A percentile compares a stretch with the other conserved stretches of the same genome.
Conservation (phyloP, 2,113 vertebrate species). For the Nerophis lumbriciformis region DNA sequence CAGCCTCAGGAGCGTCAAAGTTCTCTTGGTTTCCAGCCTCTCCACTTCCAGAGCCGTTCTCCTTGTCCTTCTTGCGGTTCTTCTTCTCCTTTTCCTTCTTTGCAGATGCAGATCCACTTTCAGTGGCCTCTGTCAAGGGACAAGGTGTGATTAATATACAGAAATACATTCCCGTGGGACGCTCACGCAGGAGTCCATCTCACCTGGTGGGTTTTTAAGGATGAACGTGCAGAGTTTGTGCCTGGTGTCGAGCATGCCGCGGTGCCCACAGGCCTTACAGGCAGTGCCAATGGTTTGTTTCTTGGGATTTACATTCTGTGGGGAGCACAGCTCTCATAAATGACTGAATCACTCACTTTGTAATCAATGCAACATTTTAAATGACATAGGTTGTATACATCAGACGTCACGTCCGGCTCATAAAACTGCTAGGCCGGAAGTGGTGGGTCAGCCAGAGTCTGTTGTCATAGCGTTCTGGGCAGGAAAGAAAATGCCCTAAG, state of each 20-base stretch:
- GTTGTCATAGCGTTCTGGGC: too few relatives aligned
- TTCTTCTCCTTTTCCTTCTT: constrained; percentile 98
- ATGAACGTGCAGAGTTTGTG: constrained; percentile 99
- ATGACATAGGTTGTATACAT: too few relatives aligned
- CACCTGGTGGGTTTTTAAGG: constrained; percentile 99
- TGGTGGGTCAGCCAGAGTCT: too few relatives aligned
- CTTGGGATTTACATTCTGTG: constrained; percentile 95
- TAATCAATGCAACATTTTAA: neutral
- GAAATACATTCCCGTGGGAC: neutral
- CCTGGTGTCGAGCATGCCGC: constrained; percentile 97
- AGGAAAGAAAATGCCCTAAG: too few relatives aligned
- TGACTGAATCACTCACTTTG: neutral
- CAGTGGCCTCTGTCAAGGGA: constrained; percentile 75
- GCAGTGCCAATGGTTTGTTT: constrained; percentile 99
- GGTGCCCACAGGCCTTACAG: constrained; percentile 98
- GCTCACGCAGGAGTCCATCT: constrained; percentile 21
- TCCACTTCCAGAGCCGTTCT: constrained; percentile 91
- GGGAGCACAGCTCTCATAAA: neutral
- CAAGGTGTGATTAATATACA: neutral
- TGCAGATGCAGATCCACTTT: constrained; percentile 83
- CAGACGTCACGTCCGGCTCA: too few relatives aligned
- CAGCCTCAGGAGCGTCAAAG: constrained; percentile 82
- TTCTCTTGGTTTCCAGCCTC: constrained; percentile 79
- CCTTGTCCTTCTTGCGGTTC: constrained; percentile 95
- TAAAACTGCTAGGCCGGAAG: too few relatives aligned